These are phyloP conservation scores for Chloroceryle amazona DNA, from an alignment of 2,797 vertebrate species.

Conservation along the genomic window DNA sequence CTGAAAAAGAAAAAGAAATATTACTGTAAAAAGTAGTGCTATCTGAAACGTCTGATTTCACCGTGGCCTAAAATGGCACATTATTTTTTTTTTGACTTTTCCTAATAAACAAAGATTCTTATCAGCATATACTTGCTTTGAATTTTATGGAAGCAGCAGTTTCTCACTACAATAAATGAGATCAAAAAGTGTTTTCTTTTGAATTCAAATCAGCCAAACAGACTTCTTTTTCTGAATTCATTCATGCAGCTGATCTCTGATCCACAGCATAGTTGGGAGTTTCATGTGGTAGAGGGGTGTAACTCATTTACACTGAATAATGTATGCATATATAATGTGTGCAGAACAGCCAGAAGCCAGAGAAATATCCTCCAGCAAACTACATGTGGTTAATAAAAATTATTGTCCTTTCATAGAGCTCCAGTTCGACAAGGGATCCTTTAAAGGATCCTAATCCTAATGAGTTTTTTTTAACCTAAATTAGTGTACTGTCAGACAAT, in stretches of 20 bases:
- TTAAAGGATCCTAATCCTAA: background rate
- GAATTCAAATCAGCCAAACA: slow-evolving; percentile 47
- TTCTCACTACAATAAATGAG: background rate
- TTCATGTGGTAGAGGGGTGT: background rate
- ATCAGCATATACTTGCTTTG: background rate
- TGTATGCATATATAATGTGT: background rate
- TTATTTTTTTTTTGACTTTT: background rate
- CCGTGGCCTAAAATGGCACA: background rate
- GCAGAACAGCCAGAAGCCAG: background rate
- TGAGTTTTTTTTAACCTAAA: slow-evolving; percentile 23
- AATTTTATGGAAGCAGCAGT: slow-evolving; percentile 17
- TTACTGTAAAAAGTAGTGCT: background rate
- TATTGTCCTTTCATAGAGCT: slow-evolving; percentile 20
- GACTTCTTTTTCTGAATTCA: background rate
- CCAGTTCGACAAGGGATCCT: slow-evolving; percentile 26
- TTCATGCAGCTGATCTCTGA: background rate
- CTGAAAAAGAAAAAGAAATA: background rate
- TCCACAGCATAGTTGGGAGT: background rate
- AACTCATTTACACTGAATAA: slow-evolving; percentile 20
- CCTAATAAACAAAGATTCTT: background rate
- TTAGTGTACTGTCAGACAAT: background rate
- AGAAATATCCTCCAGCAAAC: background rate
- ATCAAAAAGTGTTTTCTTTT: slow-evolving; percentile 36
- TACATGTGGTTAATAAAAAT: slow-evolving; percentile 27
- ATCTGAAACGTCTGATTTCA: background rate